Evolutionary conservation across 2,888 invertebrate genomes (phyloP).

Genomic region (Eumacrocentrus americanus): DNA sequence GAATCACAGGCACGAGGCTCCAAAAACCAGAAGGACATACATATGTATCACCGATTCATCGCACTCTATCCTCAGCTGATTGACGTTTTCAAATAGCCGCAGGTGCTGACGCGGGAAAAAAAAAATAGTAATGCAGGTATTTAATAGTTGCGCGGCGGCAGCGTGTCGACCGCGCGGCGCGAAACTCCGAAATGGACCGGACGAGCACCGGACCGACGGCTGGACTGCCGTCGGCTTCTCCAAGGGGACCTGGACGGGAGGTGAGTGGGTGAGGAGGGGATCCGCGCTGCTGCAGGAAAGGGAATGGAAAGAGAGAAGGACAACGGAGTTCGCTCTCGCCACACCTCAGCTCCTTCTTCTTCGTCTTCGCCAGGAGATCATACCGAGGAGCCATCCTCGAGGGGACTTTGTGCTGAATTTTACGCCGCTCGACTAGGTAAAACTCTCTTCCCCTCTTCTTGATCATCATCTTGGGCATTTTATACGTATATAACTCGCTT

Average conservation of each 20-base stretch:
- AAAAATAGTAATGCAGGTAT: constrained; percentile 12
- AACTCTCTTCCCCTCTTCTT: not conserved
- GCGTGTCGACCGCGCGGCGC: constrained; percentile 36
- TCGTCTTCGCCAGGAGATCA: not conserved
- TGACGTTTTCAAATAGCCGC: not conserved
- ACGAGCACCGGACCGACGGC: constrained; percentile 32
- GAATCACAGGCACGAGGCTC: constrained; percentile 21
- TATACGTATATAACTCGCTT: too few relatives aligned
- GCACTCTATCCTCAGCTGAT: not conserved
- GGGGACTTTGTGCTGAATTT: not conserved
- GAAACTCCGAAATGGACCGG: constrained; percentile 42
- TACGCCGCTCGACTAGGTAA: not conserved
- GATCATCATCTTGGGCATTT: not conserved
- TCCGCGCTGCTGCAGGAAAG: constrained; percentile 13
- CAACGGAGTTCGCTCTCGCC: constrained; percentile 39
- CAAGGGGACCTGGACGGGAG: not conserved
- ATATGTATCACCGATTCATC: constrained; percentile 8
- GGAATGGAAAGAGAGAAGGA: constrained; percentile 32
- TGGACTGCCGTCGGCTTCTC: constrained; percentile 27
- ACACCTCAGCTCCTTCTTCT: constrained; percentile 40
- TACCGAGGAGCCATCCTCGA: not conserved
- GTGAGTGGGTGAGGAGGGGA: constrained; percentile 27
- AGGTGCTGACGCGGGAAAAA: constrained; percentile 7
- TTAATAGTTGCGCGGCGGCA: constrained; percentile 6
- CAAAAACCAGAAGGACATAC: not conserved